phyloP scores from a whole-genome alignment of 1,140 invertebrate genomes.

The Ooceraea biroi region DNA sequence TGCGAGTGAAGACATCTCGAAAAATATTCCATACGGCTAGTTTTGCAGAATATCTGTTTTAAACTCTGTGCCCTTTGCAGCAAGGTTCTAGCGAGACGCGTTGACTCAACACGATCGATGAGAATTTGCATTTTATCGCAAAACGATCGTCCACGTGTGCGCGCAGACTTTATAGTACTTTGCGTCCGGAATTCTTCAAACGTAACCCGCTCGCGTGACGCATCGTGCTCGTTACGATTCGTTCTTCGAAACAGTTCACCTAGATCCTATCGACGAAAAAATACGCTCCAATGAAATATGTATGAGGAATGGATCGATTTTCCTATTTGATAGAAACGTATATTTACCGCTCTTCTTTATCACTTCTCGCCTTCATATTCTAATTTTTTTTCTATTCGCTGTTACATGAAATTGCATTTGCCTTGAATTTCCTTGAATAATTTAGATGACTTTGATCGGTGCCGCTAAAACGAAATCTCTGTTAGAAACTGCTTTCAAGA shows the following conservation, averaged over 20 bases:
- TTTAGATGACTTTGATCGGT: not conserved
- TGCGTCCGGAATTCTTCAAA: conserved; percentile 32
- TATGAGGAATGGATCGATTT: not conserved
- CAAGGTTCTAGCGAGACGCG: not conserved
- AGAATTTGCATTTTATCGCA: conserved; percentile 52
- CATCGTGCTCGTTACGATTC: not conserved
- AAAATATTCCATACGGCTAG: not conserved
- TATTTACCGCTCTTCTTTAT: not conserved
- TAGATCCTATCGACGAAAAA: conserved; percentile 9
- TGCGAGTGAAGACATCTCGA: not conserved
- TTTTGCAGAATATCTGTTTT: not conserved
- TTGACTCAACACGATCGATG: conserved; percentile 53
- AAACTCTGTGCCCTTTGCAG: not conserved
- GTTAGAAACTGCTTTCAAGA: conserved; percentile 26
- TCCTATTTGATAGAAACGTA: not conserved
- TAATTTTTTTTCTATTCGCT: not conserved
- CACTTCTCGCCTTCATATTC: too few species aligned
- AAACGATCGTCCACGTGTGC: conserved; percentile 3
- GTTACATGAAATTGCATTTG: not conserved
- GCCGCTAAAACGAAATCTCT: conserved; percentile 16
- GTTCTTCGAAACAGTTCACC: conserved; percentile 18
- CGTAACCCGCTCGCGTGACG: conserved; percentile 2
- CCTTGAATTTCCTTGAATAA: not conserved
- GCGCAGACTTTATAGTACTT: not conserved
- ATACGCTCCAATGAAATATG: conserved; percentile 8